These are phyloP conservation scores for Lysandra coridon DNA, from an alignment of 2,888 invertebrate genomes.

Conservation along the genomic window DNA sequence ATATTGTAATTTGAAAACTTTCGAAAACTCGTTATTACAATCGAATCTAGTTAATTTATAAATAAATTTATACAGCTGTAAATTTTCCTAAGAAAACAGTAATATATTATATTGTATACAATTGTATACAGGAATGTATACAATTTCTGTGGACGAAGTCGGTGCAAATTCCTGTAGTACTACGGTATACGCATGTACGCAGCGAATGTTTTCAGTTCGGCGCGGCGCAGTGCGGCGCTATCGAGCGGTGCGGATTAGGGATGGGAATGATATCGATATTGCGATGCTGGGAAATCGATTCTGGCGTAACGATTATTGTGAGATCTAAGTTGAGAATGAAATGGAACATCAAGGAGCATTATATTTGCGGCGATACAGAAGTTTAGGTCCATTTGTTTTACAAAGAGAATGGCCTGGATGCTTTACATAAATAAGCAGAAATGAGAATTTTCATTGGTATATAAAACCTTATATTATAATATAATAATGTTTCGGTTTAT, in stretches of 20 bases:
- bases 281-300: not conserved
- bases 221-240: conserved; percentile 68
- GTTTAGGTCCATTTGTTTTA: not conserved
- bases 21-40: no score
- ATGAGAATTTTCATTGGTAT: not conserved
- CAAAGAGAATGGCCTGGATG: not conserved
- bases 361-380: no score
- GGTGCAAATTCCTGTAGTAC: not conserved
- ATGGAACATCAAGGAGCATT: no score
- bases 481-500: no score
- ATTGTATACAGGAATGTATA: conserved; percentile 37
- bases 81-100: no score
- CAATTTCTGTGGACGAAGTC: not conserved
- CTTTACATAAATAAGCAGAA: not conserved
- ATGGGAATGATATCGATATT: conserved; percentile 35
- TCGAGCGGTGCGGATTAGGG: conserved; percentile 60
- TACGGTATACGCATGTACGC: conserved; percentile 19
- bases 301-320: not conserved
- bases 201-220: conserved; percentile 36
- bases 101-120: no score
- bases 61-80: no score
- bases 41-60: no score
- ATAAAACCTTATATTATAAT: no score
- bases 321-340: not conserved
- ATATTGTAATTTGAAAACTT: no score